Base-by-base conservation (phyloP, 37 sponge, comb jelly and placozoan genomes). In the Eunapius fragilis region DNA sequence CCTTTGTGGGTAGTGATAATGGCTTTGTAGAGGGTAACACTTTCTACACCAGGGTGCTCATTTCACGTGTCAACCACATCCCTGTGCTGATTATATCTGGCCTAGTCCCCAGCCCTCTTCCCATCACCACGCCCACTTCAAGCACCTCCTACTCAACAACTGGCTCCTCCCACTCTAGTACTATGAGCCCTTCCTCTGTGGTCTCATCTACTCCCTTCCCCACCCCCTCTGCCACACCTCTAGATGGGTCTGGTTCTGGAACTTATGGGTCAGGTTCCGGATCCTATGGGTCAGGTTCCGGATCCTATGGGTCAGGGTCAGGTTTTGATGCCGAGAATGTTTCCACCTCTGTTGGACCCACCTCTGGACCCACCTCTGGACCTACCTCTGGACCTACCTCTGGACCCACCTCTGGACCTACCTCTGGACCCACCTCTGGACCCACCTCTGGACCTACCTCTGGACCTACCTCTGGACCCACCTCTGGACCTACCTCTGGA, bases 31-130 rank as follows among this genome's bases (percentile, higher is more conserved):
- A 92, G 37, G 88, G 87, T 70, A 33, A 34, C 0, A 25, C 71
- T 2, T 81, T 80, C 28, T 80, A 77, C 41, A 85, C 92, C 34
- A 90, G 32, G 7, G 82, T 97, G 19, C 74, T 68, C 36, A 87
- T 97, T 23, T 25, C 70, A 36, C 72, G 91, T 2, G 93, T 97
- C 38, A 94, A 97, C 69, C 93, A 97, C 70, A 87, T 82, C 35
- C 97, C 97, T 31, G 79, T 86, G 23, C 68, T 97, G 48, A 67
- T 30, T 22, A 80, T 90, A 67, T 14, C 85, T 38, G 80, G 77
- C 10, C 10, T 26, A 7, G 72, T 41, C 33, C 69, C 71, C 6
- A 19, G 38, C 34, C 38, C 71, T 24, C 30, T 68, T 37, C 69
- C 88, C 7, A 25, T 30, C 25, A 31, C 72, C 22, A 30, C 48